phyloP scores from a whole-genome alignment of 2,888 invertebrate species.

The Netelia melanura region DNA sequence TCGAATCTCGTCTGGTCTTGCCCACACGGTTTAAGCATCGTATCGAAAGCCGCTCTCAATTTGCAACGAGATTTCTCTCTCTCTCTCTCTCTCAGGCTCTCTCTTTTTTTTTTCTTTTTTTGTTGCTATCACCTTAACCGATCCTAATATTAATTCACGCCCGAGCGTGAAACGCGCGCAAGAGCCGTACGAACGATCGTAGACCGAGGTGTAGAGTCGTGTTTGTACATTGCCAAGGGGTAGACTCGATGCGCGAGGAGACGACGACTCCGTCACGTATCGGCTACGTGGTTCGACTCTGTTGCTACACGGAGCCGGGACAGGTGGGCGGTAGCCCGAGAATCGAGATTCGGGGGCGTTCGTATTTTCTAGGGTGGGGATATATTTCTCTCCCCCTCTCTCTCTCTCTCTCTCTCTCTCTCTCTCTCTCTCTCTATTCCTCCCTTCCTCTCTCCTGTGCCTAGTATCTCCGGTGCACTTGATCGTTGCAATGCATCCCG shows the following conservation, averaged over 20 bases:
- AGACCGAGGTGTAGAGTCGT: conserved; percentile 7
- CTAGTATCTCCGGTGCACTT: conserved; percentile 58
- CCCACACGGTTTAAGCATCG: conserved; percentile 21
- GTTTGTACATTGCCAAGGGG: background rate
- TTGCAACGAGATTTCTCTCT: background rate
- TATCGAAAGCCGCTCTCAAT: conserved; percentile 40
- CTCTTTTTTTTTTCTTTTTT: background rate
- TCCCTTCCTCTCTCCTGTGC: conserved; percentile 33
- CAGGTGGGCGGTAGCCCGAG: conserved; percentile 80
- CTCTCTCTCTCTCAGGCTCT: background rate
- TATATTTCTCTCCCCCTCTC: conserved; percentile 24
- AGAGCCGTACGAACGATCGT: background rate
- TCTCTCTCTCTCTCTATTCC: conserved; percentile 47
- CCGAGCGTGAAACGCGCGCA: conserved; percentile 9
- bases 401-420: conserved; percentile 46
- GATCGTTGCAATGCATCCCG: conserved; percentile 57
- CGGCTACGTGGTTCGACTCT: conserved; percentile 65
- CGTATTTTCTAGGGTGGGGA: conserved; percentile 53
- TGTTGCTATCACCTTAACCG: conserved; percentile 15
- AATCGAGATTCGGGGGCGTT: conserved; percentile 76
- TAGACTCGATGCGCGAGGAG: conserved; percentile 55
- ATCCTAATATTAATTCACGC: conserved; percentile 50
- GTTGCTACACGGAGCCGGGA: conserved; percentile 77
- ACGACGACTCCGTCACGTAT: conserved; percentile 57
- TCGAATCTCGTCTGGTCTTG: conserved; percentile 26